Conservation (phyloP, 2,888 invertebrate species). For the Tenthredo livida region DNA sequence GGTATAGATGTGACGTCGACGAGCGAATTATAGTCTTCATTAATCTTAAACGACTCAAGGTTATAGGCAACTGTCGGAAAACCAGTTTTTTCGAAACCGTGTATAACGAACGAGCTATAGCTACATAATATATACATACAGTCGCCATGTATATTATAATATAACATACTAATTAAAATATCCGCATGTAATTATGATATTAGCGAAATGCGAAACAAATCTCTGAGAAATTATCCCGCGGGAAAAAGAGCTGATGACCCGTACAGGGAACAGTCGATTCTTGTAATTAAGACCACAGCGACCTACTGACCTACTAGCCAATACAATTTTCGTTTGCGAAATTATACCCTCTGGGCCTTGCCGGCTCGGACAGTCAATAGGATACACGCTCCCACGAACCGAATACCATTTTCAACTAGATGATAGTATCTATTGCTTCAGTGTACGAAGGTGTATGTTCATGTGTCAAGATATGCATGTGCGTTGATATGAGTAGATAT, state of each 20-base stretch:
- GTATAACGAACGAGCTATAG: not conserved
- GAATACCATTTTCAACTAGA: constrained; percentile 30
- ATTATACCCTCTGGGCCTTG: constrained; percentile 26
- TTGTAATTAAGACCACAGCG: constrained; percentile 70
- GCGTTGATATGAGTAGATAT: too few species aligned
- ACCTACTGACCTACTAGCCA: constrained; percentile 70
- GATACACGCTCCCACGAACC: constrained; percentile 49
- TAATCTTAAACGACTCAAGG: constrained; percentile 23
- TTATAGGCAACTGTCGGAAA: not conserved
- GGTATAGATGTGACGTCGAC: not conserved
- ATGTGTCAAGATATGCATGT: not conserved
- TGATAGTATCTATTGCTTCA: not conserved
- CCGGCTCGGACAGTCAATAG: not conserved
- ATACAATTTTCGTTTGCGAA: constrained; percentile 47
- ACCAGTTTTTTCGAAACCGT: constrained; percentile 21
- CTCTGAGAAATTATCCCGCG: constrained; percentile 61
- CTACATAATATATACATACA: too few species aligned
- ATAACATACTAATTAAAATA: too few species aligned
- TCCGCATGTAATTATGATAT: not conserved
- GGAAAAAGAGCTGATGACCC: not conserved
- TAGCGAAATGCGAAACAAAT: not conserved
- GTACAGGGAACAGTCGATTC: constrained; percentile 62
- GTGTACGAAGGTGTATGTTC: not conserved
- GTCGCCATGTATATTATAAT: not conserved
- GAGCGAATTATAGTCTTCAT: not conserved